Evolutionary conservation across 23 tunicate genomes (phyloP).

Genomic region (Phallusia fumigata): DNA sequence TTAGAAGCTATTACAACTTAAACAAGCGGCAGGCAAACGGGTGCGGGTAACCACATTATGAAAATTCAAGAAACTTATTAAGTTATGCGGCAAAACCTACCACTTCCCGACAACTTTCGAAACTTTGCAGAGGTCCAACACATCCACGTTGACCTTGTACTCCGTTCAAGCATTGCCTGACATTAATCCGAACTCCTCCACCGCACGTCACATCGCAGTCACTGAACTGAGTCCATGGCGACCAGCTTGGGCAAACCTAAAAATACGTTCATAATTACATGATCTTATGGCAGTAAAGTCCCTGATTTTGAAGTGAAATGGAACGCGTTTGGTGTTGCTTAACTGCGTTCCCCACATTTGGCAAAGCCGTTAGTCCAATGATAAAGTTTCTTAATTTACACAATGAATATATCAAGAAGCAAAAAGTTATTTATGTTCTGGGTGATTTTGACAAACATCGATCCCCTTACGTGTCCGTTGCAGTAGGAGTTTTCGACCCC

Average conservation of each 20-base stretch:
- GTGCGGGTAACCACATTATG: neutral
- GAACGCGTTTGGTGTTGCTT: too few relatives aligned
- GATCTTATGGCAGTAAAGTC: too few relatives aligned
- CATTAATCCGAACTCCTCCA: slow-evolving; percentile 28
- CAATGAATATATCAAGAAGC: too few relatives aligned
- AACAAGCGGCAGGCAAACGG: neutral
- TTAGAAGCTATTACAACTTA: too few relatives aligned
- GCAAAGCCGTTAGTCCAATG: too few relatives aligned
- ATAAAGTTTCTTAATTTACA: too few relatives aligned
- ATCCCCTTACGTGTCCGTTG: slow-evolving; percentile 46
- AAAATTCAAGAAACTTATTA: neutral
- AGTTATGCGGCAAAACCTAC: neutral
- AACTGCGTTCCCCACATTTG: too few relatives aligned
- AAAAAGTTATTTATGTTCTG: too few relatives aligned
- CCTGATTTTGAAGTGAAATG: too few relatives aligned
- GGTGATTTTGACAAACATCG: too few relatives aligned
- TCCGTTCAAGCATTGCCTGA: slow-evolving; percentile 58
- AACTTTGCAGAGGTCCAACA: slow-evolving; percentile 12
- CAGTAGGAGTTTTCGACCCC: slow-evolving; percentile 51
- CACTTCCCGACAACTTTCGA: slow-evolving; percentile 17
- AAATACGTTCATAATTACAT: too few relatives aligned
- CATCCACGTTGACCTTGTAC: slow-evolving; percentile 40
- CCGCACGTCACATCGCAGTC: slow-evolving; percentile 56
- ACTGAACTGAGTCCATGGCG: slow-evolving; percentile 39
- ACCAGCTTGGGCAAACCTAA: slow-evolving; percentile 60